Evolutionary conservation across 2,888 invertebrate species (phyloP).

Genomic region (Calameuta pallipes): DNA sequence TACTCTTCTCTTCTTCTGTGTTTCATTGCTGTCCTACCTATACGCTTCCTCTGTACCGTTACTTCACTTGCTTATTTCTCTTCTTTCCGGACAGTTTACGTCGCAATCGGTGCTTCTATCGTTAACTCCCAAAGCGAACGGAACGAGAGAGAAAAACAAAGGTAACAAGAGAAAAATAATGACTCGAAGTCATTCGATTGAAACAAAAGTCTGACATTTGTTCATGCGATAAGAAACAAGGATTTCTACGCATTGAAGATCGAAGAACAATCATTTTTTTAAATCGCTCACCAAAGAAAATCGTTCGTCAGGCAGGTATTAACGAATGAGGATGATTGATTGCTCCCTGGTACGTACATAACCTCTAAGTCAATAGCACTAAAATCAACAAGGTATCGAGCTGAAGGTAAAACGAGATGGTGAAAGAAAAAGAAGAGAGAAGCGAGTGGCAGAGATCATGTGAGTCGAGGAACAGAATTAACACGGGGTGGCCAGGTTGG

Average conservation of each 20-base stretch:
- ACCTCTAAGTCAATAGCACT: neutral
- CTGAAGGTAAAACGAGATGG: neutral
- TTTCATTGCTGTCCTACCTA: neutral
- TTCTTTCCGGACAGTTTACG: neutral
- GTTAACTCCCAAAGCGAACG: neutral
- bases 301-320: neutral
- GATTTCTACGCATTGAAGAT: neutral
- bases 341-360: neutral
- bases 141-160: neutral
- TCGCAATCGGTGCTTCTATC: neutral
- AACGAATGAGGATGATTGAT: neutral
- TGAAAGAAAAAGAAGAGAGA: neutral
- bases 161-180: neutral
- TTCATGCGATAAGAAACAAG: neutral
- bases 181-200: neutral
- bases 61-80: neutral
- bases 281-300: neutral
- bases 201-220: neutral
- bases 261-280: neutral
- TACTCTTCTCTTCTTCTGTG: neutral
- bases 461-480: conserved; percentile 53
- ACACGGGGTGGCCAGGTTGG: conserved; percentile 53
- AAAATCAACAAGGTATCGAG: neutral
- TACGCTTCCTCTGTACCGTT: neutral
- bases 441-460: conserved; percentile 44